These are phyloP conservation scores for Philereme vetulata DNA, from an alignment of 2,888 invertebrate genomes.

Conservation along the genomic window DNA sequence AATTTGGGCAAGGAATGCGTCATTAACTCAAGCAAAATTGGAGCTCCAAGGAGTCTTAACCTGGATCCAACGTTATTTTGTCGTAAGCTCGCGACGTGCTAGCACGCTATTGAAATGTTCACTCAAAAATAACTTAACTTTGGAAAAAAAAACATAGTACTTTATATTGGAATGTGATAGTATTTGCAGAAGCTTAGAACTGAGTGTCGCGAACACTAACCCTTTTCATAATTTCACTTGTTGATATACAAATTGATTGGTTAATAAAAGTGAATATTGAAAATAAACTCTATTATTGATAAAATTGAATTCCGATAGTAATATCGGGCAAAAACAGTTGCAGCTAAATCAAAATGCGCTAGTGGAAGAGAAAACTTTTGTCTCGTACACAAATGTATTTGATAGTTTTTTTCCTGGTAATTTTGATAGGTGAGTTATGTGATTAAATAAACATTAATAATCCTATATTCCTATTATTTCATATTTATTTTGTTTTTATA, in stretches of 20 bases:
- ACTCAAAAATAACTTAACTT: no score
- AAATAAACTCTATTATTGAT: no score
- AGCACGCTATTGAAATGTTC: conserved; percentile 22
- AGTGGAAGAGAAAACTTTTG: not conserved
- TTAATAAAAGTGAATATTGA: no score
- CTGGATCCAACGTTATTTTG: conserved; percentile 22
- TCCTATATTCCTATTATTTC: no score
- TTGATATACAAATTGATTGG: not conserved
- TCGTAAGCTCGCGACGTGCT: conserved; percentile 17
- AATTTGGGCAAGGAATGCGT: conserved; percentile 14
- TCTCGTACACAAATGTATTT: conserved; percentile 12
- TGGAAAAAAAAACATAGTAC: no score
- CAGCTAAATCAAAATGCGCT: not conserved
- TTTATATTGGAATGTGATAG: no score
- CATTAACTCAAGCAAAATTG: conserved; percentile 11
- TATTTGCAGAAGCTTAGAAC: no score
- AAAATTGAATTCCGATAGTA: not conserved
- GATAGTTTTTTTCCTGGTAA: conserved; percentile 16
- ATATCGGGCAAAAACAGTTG: not conserved
- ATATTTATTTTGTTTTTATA: no score
- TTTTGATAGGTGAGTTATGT: conserved; percentile 25
- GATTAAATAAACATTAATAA: no score
- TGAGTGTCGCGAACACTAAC: no score
- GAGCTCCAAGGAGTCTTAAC: conserved; percentile 12
- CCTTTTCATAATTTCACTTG: not conserved